Percentiles rank a stretch among this genome's conserved stretches.
phyloP scores from a whole-genome alignment of 2,888 invertebrate genomes.

The Macaria notata region DNA sequence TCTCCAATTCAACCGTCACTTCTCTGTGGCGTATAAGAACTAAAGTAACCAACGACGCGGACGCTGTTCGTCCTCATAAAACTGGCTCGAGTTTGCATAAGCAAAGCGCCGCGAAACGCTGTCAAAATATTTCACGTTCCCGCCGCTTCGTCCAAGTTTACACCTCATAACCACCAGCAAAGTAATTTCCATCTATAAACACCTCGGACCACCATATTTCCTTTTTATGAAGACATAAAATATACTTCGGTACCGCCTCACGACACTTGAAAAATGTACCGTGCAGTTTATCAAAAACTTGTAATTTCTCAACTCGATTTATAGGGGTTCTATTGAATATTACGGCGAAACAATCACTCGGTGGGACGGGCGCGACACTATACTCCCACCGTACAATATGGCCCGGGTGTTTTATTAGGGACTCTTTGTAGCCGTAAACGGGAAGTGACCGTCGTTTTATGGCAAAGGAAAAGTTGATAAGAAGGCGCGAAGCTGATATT shows the following conservation, averaged over 20 bases:
- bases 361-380: slow-evolving; percentile 18
- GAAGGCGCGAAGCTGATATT: slow-evolving; percentile 26
- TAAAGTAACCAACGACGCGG: slow-evolving; percentile 7
- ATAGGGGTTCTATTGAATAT: slow-evolving; percentile 40
- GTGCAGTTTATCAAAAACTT: slow-evolving; percentile 41
- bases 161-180: slow-evolving; percentile 30
- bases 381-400: slow-evolving; percentile 18
- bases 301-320: slow-evolving; percentile 43
- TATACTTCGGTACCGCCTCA: slow-evolving; percentile 34
- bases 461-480: slow-evolving; percentile 25
- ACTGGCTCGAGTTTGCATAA: slow-evolving; percentile 22
- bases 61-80: slow-evolving; percentile 15
- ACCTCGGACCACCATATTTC: slow-evolving; percentile 43
- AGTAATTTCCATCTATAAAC: slow-evolving; percentile 36
- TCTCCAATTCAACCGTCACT: slow-evolving; percentile 9
- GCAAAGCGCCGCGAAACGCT: slow-evolving; percentile 17
- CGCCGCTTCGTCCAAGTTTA: slow-evolving; percentile 24
- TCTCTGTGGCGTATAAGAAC: slow-evolving; percentile 11
- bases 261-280: slow-evolving; percentile 42
- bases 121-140: slow-evolving; percentile 29
- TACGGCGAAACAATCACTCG: slow-evolving; percentile 29
- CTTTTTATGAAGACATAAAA: slow-evolving; percentile 57
- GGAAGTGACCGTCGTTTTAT: slow-evolving; percentile 29
- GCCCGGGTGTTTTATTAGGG: slow-evolving; percentile 23
- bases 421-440: slow-evolving; percentile 25